Conservation (phyloP, 2,888 invertebrate species). For the Rhingia rostrata region DNA sequence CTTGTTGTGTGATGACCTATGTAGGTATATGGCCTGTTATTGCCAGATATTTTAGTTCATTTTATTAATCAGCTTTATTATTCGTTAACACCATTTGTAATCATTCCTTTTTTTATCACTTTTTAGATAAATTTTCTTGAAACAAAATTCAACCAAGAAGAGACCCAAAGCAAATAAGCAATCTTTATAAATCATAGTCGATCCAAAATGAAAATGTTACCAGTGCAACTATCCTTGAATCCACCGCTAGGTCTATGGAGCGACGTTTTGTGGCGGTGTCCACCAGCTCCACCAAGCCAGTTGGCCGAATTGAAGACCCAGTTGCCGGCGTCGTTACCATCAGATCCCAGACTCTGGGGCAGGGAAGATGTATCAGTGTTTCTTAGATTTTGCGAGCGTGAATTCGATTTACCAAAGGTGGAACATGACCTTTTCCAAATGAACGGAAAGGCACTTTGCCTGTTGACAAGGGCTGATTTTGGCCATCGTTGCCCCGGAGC, state of each 20-base stretch:
- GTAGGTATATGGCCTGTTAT: too few relatives aligned
- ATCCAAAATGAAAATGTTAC: slow-evolving; percentile 87
- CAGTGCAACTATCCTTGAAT: slow-evolving; percentile 88
- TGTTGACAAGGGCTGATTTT: slow-evolving; percentile 94
- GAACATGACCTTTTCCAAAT: slow-evolving; percentile 97
- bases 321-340: slow-evolving; percentile 91
- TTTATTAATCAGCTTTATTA: too few relatives aligned
- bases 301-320: slow-evolving; percentile 94
- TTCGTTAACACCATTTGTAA: background rate
- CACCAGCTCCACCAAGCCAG: slow-evolving; percentile 90
- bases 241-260: slow-evolving; percentile 92
- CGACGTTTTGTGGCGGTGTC: slow-evolving; percentile 94
- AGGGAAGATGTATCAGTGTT: slow-evolving; percentile 94
- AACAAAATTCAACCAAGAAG: slow-evolving; percentile 13
- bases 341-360: slow-evolving; percentile 95
- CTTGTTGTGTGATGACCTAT: too few relatives aligned
- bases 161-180: slow-evolving; percentile 23
- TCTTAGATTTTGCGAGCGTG: slow-evolving; percentile 94
- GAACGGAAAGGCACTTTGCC: slow-evolving; percentile 97
- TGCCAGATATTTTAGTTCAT: too few relatives aligned
- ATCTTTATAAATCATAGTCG: slow-evolving; percentile 42
- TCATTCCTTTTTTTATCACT: background rate
- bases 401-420: slow-evolving; percentile 95
- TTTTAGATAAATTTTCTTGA: slow-evolving; percentile 43
- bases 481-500: slow-evolving; percentile 96